Conservation (phyloP, 1,140 invertebrate species). For the Myzus persicae region DNA sequence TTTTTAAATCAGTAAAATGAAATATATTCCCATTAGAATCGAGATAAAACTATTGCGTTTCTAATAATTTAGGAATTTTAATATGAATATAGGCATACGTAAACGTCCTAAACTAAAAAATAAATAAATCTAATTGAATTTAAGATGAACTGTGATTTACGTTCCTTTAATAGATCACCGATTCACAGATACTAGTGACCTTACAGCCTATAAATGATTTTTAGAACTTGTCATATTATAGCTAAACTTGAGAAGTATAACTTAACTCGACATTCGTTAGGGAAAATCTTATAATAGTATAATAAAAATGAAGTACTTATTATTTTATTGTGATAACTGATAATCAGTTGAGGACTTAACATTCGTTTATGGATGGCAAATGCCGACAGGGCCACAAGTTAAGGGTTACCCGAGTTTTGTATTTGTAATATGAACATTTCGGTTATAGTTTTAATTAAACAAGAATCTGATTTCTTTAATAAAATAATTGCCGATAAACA, state of each 20-base stretch:
- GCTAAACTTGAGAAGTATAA: background rate
- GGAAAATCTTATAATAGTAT: background rate
- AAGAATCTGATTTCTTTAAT: background rate
- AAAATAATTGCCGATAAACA: background rate
- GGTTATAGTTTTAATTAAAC: background rate
- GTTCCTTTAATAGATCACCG: background rate
- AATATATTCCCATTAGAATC: background rate
- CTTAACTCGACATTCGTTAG: background rate
- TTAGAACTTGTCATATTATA: background rate
- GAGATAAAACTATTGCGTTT: background rate
- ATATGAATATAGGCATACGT: background rate
- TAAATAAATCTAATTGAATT: background rate
- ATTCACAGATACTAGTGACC: background rate
- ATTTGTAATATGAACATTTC: background rate
- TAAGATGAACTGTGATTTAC: background rate
- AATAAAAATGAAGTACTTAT: background rate
- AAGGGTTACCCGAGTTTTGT: background rate
- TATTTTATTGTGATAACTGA: slow-evolving; percentile 11
- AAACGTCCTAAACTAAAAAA: background rate
- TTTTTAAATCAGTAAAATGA: background rate
- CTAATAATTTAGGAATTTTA: background rate
- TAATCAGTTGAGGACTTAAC: background rate
- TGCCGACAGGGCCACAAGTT: background rate
- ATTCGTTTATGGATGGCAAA: background rate
- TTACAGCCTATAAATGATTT: background rate